Conservation (phyloP, 2,797 vertebrate genomes). For the Xiphophorus birchmanni region DNA sequence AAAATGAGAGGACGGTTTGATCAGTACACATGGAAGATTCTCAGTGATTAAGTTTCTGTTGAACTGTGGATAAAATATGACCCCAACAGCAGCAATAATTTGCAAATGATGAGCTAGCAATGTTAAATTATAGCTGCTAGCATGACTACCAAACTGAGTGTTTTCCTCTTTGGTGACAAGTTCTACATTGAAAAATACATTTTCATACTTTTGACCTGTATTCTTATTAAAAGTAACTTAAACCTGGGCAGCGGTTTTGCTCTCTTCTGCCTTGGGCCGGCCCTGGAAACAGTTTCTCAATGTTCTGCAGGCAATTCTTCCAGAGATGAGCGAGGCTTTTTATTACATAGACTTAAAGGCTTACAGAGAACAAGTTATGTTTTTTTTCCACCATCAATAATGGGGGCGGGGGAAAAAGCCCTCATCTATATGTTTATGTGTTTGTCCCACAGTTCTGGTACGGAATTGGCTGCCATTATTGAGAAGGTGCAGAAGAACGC, state of each 20-base stretch:
- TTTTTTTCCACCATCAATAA: background rate
- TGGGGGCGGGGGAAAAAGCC: no score
- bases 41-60: background rate
- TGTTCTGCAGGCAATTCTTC: background rate
- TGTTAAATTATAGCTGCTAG: background rate
- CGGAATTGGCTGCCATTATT: constrained; percentile 85
- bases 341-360: background rate
- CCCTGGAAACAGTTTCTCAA: background rate
- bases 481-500: constrained; percentile 96
- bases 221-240: background rate
- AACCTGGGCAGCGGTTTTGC: background rate
- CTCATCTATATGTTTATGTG: constrained; percentile 4
- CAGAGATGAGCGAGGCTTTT: background rate
- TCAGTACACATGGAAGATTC: background rate
- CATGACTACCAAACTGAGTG: background rate
- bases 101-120: background rate
- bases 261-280: background rate
- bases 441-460: constrained; percentile 41
- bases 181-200: background rate
- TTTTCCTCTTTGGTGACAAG: background rate
- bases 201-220: background rate
- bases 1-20: background rate
- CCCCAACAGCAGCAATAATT: background rate
- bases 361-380: background rate
- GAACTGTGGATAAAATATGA: background rate